Evolutionary conservation across 2,797 vertebrate species (phyloP).

Genomic region (Glossophaga mutica): DNA sequence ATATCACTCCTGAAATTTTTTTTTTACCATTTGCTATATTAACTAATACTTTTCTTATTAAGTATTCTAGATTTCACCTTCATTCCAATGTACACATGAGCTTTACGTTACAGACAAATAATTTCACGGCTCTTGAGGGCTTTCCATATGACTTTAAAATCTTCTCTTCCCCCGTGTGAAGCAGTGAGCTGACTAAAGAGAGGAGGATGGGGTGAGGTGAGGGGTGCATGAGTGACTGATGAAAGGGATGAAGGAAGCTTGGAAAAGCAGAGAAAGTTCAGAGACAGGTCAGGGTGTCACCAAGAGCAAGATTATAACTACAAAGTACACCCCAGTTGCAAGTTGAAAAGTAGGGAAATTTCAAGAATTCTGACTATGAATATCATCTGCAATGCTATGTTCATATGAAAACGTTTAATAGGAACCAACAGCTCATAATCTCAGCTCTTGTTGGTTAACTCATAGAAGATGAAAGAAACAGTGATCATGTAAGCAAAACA

Average conservation of each 20-base stretch:
- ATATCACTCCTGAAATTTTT: constrained; percentile 17
- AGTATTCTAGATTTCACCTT: constrained; percentile 27
- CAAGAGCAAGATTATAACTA: background rate
- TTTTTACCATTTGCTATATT: constrained; percentile 26
- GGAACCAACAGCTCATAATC: background rate
- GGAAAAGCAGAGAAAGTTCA: background rate
- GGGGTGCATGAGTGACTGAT: background rate
- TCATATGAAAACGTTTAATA: background rate
- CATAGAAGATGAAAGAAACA: constrained; percentile 5
- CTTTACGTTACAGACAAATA: constrained; percentile 34
- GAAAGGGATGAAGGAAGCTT: background rate
- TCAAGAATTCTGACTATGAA: background rate
- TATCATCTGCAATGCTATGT: background rate
- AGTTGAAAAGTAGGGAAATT: background rate
- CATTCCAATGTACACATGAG: background rate
- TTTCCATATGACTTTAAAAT: constrained; percentile 25
- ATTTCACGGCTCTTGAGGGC: constrained; percentile 5
- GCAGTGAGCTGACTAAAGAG: background rate
- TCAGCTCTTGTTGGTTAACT: background rate
- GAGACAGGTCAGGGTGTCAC: background rate
- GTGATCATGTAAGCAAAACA: background rate
- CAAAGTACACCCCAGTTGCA: background rate
- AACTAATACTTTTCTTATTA: constrained; percentile 44
- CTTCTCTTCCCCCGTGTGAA: background rate
- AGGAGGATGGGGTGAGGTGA: background rate